Evolutionary conservation across 2,797 vertebrate species (phyloP).

Genomic region (Momotus momota): DNA sequence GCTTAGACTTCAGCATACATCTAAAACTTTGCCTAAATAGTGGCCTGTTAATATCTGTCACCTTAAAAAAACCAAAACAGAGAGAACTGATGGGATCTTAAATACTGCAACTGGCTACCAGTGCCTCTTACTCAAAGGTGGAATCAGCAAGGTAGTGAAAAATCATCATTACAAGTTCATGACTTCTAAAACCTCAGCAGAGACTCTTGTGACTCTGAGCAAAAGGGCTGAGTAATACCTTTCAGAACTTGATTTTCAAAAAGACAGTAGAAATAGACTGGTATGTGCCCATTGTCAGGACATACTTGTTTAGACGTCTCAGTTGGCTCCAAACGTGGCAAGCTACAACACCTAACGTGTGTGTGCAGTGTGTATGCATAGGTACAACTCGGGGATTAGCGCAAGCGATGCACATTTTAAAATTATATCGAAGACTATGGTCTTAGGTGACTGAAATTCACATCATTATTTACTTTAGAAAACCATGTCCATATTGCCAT

Average conservation of each 20-base stretch:
- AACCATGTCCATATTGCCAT: neutral
- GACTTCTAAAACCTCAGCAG: neutral
- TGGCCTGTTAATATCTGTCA: neutral
- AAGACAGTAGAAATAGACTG: neutral
- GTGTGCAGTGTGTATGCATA: fast-evolving
- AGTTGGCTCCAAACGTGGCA: neutral
- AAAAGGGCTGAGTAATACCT: neutral
- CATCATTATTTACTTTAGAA: neutral
- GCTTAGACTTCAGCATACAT: neutral
- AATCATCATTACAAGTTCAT: neutral
- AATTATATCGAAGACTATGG: neutral
- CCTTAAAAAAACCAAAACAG: neutral
- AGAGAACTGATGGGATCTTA: neutral
- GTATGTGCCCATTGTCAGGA: neutral
- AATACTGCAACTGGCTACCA: neutral
- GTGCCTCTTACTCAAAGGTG: neutral
- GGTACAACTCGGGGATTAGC: neutral
- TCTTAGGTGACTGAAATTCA: neutral
- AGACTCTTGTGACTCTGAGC: neutral
- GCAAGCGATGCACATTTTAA: neutral
- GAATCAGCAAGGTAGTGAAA: neutral
- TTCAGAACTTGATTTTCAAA: neutral
- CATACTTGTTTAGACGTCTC: neutral
- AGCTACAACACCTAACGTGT: neutral
- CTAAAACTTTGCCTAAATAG: neutral